Percentiles rank a stretch among this genome's conserved stretches.
phyloP scores from a whole-genome alignment of 2,888 invertebrate species.

The Eupeodes latifasciatus region DNA sequence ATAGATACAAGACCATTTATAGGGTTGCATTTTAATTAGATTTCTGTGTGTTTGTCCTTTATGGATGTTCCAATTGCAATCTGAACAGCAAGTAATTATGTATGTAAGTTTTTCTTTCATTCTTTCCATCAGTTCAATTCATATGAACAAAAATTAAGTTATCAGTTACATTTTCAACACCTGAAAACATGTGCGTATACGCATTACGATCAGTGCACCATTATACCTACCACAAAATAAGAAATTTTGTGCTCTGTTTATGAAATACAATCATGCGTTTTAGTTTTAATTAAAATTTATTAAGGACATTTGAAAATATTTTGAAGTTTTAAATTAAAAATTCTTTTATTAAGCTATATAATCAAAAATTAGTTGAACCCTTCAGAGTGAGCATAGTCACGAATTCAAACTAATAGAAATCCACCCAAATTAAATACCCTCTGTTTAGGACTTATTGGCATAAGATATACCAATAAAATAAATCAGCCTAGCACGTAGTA shows the following conservation, averaged over 20 bases:
- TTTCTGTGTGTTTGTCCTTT: constrained; percentile 26
- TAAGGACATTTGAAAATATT: background rate
- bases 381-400: constrained; percentile 24
- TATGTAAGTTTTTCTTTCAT: no score
- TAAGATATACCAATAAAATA: constrained; percentile 6
- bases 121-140: no score
- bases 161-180: no score
- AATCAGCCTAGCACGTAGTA: constrained; percentile 38
- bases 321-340: background rate
- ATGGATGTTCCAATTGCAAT: background rate
- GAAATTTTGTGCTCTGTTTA: background rate
- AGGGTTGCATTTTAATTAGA: constrained; percentile 49
- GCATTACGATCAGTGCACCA: no score
- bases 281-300: background rate
- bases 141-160: no score
- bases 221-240: background rate
- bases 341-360: background rate
- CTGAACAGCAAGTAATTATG: no score
- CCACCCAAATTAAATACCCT: constrained; percentile 19
- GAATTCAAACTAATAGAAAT: constrained; percentile 47
- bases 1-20: constrained; percentile 25
- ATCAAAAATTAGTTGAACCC: constrained; percentile 29
- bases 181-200: no score
- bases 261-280: background rate
- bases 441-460: constrained; percentile 51